Evolutionary conservation across 2,113 vertebrate species (phyloP).

Genomic region (Macrotis lagotis): DNA sequence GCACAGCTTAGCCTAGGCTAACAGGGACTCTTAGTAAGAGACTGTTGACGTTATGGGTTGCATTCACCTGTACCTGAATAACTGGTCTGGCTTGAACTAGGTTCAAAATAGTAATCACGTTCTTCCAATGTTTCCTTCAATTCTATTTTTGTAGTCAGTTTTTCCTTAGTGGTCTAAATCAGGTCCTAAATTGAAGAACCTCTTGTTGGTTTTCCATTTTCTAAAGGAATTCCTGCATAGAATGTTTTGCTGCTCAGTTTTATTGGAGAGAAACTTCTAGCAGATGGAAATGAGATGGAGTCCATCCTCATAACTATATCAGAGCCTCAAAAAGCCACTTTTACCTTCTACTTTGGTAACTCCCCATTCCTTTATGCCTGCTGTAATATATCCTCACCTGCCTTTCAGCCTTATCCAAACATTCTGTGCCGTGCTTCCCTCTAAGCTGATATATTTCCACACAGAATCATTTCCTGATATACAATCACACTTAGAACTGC

Average conservation of each 20-base stretch:
- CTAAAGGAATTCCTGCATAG: background rate
- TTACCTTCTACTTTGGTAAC: background rate
- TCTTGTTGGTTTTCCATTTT: background rate
- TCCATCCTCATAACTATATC: background rate
- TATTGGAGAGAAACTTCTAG: background rate
- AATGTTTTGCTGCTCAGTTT: background rate
- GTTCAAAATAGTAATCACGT: no score
- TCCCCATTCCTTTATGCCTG: background rate
- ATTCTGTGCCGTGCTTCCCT: background rate
- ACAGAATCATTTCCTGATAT: background rate
- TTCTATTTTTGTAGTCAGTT: background rate
- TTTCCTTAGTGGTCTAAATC: background rate
- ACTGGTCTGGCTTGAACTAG: no score
- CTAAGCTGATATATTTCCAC: background rate
- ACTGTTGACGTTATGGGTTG: background rate
- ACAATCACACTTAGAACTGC: background rate
- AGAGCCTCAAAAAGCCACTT: background rate
- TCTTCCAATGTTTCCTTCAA: no score
- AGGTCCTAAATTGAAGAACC: background rate
- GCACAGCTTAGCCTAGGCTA: background rate
- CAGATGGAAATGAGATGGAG: background rate
- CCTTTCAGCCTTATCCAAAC: background rate
- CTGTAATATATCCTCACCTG: background rate
- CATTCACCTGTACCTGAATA: no score
- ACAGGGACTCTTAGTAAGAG: no score